These are phyloP conservation scores for Labeo calbasu DNA, from an alignment of 2,797 vertebrate genomes.

Conservation along the genomic window DNA sequence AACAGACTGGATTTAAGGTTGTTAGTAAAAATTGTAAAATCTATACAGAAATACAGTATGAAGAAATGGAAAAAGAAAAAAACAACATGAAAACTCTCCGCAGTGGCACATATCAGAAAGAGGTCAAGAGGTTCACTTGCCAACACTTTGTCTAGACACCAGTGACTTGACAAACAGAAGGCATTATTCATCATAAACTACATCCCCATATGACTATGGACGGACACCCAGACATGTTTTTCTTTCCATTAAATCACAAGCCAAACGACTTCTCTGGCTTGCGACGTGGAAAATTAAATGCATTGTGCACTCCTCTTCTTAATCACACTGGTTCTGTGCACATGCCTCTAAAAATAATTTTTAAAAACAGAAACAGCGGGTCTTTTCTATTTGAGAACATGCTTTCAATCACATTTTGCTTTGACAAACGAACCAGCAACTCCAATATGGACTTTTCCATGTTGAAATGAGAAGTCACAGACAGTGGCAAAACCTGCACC, in stretches of 20 bases:
- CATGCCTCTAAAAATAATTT: conserved; percentile 14
- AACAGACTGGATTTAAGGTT: background rate
- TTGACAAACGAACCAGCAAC: conserved; percentile 5
- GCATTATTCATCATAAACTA: conserved; percentile 34
- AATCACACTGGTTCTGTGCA: conserved; percentile 21
- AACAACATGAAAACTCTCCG: background rate
- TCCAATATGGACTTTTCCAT: conserved; percentile 3
- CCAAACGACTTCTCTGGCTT: conserved; percentile 52
- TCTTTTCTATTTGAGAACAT: conserved; percentile 29
- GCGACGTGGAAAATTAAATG: conserved; percentile 51
- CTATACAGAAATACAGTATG: background rate
- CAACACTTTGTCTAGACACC: conserved; percentile 20
- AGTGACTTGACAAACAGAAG: conserved; percentile 13
- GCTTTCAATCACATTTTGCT: conserved; percentile 37
- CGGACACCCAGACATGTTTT: conserved; percentile 53
- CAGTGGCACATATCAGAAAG: background rate
- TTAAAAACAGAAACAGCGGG: conserved; percentile 25
- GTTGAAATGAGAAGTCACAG: background rate
- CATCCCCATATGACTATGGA: conserved; percentile 34
- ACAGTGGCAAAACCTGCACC: conserved; percentile 15
- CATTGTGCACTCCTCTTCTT: background rate
- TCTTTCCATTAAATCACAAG: conserved; percentile 56
- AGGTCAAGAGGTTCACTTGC: background rate
- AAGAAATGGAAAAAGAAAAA: background rate
- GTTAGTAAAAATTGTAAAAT: background rate